A percentile compares a stretch with the other conserved stretches of the same genome.
Conservation (phyloP, 2,888 invertebrate species). For the Papilio protenor region DNA sequence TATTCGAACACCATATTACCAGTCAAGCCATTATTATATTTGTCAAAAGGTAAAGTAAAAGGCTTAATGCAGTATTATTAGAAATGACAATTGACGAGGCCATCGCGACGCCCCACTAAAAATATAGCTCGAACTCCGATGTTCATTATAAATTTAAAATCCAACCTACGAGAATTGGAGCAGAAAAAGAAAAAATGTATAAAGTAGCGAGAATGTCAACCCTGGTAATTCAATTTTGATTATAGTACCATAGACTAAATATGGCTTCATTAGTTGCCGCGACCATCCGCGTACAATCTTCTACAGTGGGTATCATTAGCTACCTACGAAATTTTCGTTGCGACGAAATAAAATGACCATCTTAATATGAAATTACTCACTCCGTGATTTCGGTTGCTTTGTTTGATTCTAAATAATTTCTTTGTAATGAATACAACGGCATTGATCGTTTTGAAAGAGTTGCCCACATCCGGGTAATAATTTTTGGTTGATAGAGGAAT, state of each 20-base stretch:
- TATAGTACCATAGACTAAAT: constrained; percentile 82
- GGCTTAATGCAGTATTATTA: constrained; percentile 54
- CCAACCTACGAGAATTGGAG: constrained; percentile 76
- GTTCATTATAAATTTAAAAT: constrained; percentile 75
- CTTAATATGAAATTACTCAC: constrained; percentile 77
- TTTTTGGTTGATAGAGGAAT: background rate
- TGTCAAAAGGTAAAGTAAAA: constrained; percentile 46
- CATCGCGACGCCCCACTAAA: constrained; percentile 55
- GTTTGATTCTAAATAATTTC: constrained; percentile 47
- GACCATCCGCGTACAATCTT: constrained; percentile 81
- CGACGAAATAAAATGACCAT: constrained; percentile 75
- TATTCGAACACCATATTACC: constrained; percentile 8
- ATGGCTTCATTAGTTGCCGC: constrained; percentile 78
- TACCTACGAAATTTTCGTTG: constrained; percentile 72
- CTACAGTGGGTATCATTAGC: constrained; percentile 81
- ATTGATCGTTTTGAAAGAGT: background rate
- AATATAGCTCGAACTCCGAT: constrained; percentile 55
- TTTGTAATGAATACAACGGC: constrained; percentile 31
- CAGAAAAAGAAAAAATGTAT: constrained; percentile 78
- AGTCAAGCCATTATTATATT: background rate
- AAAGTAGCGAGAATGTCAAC: constrained; percentile 79
- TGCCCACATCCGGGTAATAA: background rate
- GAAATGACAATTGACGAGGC: constrained; percentile 51
- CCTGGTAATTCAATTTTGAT: constrained; percentile 84
- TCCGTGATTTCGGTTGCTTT: constrained; percentile 71